Evolutionary conservation across 2,888 invertebrate genomes (phyloP).

Genomic region (Hoplodrina blanda): DNA sequence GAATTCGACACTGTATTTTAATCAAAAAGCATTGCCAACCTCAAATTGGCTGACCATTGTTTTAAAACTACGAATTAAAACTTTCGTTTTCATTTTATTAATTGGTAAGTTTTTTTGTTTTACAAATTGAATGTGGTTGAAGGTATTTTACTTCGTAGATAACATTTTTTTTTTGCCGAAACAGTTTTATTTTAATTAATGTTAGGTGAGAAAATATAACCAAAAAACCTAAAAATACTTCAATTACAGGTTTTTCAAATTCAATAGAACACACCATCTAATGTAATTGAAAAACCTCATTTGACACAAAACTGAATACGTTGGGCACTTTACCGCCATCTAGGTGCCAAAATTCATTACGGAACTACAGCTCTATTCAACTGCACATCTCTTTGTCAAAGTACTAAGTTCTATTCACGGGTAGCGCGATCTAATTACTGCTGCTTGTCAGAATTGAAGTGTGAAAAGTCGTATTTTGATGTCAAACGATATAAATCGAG

Average conservation of each 20-base stretch:
- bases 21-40: constrained; percentile 9
- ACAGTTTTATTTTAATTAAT: neutral
- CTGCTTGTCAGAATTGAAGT: constrained; percentile 63
- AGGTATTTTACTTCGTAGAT: neutral
- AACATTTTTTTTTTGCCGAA: neutral
- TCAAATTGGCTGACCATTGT: neutral
- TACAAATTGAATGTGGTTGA: neutral
- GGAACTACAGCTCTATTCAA: constrained; percentile 53
- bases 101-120: neutral
- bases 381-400: constrained; percentile 60
- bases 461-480: constrained; percentile 41
- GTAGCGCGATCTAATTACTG: constrained; percentile 73
- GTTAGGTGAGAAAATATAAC: neutral
- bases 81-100: neutral
- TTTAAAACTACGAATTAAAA: constrained; percentile 16
- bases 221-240: neutral
- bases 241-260: neutral
- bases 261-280: neutral
- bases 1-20: neutral
- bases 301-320: constrained; percentile 21
- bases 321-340: constrained; percentile 25
- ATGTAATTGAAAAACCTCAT: constrained; percentile 10
- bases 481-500: constrained; percentile 26
- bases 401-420: constrained; percentile 68
- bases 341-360: constrained; percentile 52